Evolutionary conservation across 1,140 invertebrate species (phyloP).

Genomic region (Amphibalanus amphitrite): DNA sequence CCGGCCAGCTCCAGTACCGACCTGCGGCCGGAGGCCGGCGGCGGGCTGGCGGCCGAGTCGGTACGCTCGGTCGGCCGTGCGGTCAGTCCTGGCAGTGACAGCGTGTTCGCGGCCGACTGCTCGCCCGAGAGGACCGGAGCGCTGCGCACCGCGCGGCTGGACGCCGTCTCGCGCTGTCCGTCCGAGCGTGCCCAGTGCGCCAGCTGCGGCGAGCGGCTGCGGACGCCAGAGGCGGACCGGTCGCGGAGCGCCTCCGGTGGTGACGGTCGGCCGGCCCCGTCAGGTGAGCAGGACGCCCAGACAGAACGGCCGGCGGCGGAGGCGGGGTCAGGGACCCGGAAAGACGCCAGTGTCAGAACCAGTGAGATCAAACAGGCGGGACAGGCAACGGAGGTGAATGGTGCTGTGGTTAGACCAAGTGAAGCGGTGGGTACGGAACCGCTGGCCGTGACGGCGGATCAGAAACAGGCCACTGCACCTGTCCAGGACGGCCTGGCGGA

Average conservation of each 20-base stretch:
- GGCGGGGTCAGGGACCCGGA: too few relatives aligned
- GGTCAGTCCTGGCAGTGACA: neutral
- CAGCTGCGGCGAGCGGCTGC: neutral
- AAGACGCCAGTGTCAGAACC: too few relatives aligned
- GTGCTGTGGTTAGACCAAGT: too few relatives aligned
- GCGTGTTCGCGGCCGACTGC: neutral
- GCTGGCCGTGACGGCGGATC: too few relatives aligned
- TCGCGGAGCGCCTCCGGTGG: neutral
- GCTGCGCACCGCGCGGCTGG: neutral
- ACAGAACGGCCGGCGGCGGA: neutral
- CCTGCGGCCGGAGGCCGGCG: neutral
- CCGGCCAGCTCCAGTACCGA: neutral
- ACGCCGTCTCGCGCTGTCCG: neutral
- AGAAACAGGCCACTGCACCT: too few relatives aligned
- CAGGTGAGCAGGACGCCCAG: neutral
- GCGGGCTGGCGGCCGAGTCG: neutral
- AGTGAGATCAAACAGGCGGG: too few relatives aligned
- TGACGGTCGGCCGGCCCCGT: too few relatives aligned
- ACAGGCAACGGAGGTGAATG: too few relatives aligned
- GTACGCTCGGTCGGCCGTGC: neutral
- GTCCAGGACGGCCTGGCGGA: too few relatives aligned
- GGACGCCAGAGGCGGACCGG: neutral
- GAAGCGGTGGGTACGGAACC: too few relatives aligned
- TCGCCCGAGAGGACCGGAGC: too few relatives aligned
- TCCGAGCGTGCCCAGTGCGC: neutral